phyloP scores from a whole-genome alignment of 2,888 invertebrate species.

The Zelleria hepariella region DNA sequence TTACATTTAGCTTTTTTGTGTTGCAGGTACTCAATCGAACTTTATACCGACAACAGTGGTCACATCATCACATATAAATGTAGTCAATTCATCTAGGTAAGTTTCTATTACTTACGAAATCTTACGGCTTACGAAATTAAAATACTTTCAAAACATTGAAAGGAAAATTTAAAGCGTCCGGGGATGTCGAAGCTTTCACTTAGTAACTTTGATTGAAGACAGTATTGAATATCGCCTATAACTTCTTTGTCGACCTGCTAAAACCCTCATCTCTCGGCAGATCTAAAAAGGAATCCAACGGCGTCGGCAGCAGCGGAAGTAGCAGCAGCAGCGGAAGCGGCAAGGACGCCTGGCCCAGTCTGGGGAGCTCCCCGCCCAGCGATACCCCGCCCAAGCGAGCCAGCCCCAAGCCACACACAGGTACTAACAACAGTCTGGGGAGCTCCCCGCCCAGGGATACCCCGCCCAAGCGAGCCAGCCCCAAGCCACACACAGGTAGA shows the following conservation, averaged over 20 bases:
- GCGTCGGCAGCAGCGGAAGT: conserved; percentile 22
- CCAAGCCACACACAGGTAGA: too few species aligned
- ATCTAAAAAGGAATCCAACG: conserved; percentile 51
- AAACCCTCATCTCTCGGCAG: conserved; percentile 26
- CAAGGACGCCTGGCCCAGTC: conserved; percentile 84
- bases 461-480: neutral
- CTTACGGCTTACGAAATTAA: conserved; percentile 5
- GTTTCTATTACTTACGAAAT: conserved; percentile 19
- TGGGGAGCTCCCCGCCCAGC: conserved; percentile 70
- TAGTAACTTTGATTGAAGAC: neutral
- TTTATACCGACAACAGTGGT: conserved; percentile 68
- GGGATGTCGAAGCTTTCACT: neutral
- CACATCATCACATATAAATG: conserved; percentile 66
- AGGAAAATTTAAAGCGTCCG: too few species aligned
- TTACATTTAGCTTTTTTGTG: too few species aligned
- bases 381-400: neutral
- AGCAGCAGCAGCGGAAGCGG: conserved; percentile 45
- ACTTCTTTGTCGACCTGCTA: neutral
- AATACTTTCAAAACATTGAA: conserved; percentile 5
- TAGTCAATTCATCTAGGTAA: conserved; percentile 69
- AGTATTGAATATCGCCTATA: too few species aligned
- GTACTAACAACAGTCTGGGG: neutral
- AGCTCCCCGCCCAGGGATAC: neutral
- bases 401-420: neutral
- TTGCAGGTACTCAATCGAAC: conserved; percentile 63